A percentile compares a stretch with the other conserved stretches of the same genome.
Evolutionary conservation across 2,888 invertebrate species (phyloP).

Genomic region (Chaetogeoica ovagalla): DNA sequence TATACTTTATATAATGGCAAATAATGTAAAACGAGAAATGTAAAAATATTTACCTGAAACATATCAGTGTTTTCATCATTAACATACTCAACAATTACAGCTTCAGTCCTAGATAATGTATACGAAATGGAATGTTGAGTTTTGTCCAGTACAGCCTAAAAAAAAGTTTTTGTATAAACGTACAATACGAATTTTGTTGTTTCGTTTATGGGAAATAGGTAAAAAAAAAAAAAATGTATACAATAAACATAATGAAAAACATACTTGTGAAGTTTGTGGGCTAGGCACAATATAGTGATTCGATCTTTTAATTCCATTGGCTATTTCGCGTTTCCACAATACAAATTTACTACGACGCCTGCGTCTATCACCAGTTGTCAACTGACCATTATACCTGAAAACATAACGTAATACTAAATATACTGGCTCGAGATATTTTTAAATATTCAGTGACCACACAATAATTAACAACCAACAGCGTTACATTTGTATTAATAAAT

Average conservation of each 20-base stretch:
- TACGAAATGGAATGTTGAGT: conserved; percentile 96
- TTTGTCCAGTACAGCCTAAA: conserved; percentile 87
- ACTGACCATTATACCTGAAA: conserved; percentile 87
- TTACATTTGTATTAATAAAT: background rate
- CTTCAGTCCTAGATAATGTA: conserved; percentile 92
- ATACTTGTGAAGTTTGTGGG: conserved; percentile 79
- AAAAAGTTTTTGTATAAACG: conserved; percentile 49
- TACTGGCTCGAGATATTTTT: background rate
- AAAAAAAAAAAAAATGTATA: too few relatives aligned
- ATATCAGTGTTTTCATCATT: conserved; percentile 96
- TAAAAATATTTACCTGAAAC: conserved; percentile 81
- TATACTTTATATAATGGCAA: too few relatives aligned
- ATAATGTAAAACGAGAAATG: background rate
- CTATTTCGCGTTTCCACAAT: conserved; percentile 77
- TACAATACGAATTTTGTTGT: background rate
- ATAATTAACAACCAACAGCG: background rate
- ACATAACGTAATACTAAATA: background rate
- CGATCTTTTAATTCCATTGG: conserved; percentile 92
- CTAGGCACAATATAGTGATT: conserved; percentile 96
- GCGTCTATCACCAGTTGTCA: conserved; percentile 91
- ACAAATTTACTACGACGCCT: conserved; percentile 93
- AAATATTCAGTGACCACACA: background rate
- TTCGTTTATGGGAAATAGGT: too few relatives aligned
- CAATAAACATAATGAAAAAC: conserved; percentile 10
- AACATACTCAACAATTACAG: conserved; percentile 97